Evolutionary conservation across 2,888 invertebrate genomes (phyloP), one percentile per base, ranked within the genome.

Genomic region (Sericinus montela): DNA sequence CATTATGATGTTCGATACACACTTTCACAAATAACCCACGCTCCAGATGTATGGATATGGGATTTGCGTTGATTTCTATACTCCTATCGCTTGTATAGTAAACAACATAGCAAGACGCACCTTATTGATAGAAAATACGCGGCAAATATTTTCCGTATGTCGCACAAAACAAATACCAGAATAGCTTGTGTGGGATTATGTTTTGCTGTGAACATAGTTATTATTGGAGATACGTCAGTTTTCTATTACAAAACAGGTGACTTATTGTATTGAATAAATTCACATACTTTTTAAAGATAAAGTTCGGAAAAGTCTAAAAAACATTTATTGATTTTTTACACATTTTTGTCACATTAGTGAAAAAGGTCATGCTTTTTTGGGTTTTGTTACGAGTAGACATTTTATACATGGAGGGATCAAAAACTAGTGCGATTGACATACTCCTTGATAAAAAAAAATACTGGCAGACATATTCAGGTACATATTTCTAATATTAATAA

Each of bases 81-180:
- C 42, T 15, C 29, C 41, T 43, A 43, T 32, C 36, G 41, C 48
- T 41, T 44, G 43, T 43, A 38, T 23, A 41, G 11, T n/a, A n/a
- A n/a, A 15, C 25, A 43, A 29, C 25, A 23, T 3, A 23, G 23
- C 6, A 23, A 5, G 23, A 5, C 19, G 5, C 5, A 5, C 19
- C 5, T 19, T 19, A 19, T 19, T 5, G 5, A 19, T 5, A 19
- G 19, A 3, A 5, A n/a, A 19, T 19, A 2, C 5, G 2, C 19
- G 19, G 19, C 2, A 2, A 40, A 32, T 32, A 30, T 16, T 16
- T 19, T 19, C 41, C 19, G 4, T 41, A 11, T 32, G n/a, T 1
- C 13, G 8, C n/a, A 19, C 3, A 3, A 10, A 4, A 25, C 28
- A 4, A 34, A 6, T 1, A 16, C 9, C 7, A 40, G n/a, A 35